Evolutionary conservation across 2,113 vertebrate genomes (phyloP).

Genomic region (Sceloporus undulatus): DNA sequence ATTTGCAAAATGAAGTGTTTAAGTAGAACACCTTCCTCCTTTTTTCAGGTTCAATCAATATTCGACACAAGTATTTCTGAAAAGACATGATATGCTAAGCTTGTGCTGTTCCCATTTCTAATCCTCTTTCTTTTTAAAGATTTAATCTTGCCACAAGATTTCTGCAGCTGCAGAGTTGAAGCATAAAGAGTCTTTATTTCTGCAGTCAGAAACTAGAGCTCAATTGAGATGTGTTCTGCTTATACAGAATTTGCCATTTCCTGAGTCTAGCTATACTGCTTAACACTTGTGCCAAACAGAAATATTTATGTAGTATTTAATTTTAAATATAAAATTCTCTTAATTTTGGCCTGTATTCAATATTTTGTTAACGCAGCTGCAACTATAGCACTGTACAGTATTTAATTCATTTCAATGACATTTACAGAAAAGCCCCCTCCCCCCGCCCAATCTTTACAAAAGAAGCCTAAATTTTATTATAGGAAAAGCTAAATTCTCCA

Average conservation of each 20-base stretch:
- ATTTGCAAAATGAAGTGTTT: not conserved
- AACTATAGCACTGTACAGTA: not conserved
- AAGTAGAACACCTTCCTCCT: not conserved
- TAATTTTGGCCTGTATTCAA: not conserved
- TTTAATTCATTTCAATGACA: not conserved
- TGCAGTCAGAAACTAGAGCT: not conserved
- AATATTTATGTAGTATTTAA: not conserved
- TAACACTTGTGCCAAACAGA: not conserved
- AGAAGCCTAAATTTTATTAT: not conserved
- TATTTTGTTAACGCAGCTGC: not conserved
- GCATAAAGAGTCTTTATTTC: slow-evolving; percentile 8
- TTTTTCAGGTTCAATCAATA: slow-evolving; percentile 24
- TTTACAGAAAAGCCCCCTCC: not conserved
- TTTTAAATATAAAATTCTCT: not conserved
- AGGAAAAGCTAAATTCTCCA: not conserved
- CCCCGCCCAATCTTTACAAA: not conserved
- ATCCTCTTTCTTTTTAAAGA: slow-evolving; percentile 11
- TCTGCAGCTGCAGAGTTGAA: not conserved
- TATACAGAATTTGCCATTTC: slow-evolving; percentile 1
- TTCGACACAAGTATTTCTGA: not conserved
- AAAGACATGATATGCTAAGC: not conserved
- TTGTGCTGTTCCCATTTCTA: slow-evolving; percentile 16
- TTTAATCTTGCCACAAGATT: slow-evolving; percentile 32
- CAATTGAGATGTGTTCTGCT: not conserved
- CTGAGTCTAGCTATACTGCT: not conserved